Evolutionary conservation across 53 echinoderm and acorn worm species (phyloP).

Genomic region (Temnopleurus reevesii): DNA sequence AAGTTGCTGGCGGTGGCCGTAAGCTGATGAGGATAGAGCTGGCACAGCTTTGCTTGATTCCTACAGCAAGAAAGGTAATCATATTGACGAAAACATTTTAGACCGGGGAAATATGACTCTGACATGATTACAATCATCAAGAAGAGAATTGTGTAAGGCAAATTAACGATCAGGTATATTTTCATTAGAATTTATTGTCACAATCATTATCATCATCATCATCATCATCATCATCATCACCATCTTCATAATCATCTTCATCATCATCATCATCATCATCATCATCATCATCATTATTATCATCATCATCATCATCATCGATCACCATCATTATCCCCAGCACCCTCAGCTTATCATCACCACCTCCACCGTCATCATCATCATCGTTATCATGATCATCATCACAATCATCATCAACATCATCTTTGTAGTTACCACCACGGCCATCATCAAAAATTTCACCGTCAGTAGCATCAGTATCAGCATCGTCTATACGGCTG

Average conservation of each 20-base stretch:
- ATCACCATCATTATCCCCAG: background rate
- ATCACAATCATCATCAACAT: background rate
- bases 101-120: no score
- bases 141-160: no score
- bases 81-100: no score
- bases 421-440: background rate
- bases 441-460: background rate
- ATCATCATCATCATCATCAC: background rate
- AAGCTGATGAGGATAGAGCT: slow-evolving; percentile 88
- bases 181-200: no score
- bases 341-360: background rate
- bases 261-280: background rate
- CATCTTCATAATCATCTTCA: background rate
- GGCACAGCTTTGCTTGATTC: slow-evolving; percentile 87
- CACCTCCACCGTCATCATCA: background rate
- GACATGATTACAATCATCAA: no score
- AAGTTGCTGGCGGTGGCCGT: slow-evolving; percentile 78
- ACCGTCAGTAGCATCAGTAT: background rate
- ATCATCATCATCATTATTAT: background rate
- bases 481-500: background rate
- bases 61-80: background rate
- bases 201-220: background rate
- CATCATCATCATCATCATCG: background rate
- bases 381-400: background rate
- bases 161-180: no score